These are phyloP conservation scores for Lepidochrysops patricia DNA, from an alignment of 2,888 invertebrate species.

Conservation along the genomic window DNA sequence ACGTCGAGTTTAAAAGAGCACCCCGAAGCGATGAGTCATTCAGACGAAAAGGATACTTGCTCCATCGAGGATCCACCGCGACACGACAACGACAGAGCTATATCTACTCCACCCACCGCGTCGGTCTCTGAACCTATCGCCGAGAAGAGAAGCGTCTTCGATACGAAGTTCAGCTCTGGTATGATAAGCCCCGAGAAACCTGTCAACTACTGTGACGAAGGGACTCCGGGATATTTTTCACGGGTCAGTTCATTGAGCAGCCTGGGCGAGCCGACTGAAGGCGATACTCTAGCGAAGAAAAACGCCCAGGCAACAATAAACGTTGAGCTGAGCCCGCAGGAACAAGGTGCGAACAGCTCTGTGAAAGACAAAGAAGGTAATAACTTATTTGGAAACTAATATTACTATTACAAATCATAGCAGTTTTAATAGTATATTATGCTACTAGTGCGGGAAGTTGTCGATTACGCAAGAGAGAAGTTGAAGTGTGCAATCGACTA, in stretches of 20 bases:
- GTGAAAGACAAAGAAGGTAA: slow-evolving; percentile 65
- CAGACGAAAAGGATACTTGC: slow-evolving; percentile 66
- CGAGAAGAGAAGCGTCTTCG: slow-evolving; percentile 52
- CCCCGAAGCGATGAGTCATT: slow-evolving; percentile 64
- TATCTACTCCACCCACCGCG: slow-evolving; percentile 42
- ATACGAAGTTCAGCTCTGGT: slow-evolving; percentile 77
- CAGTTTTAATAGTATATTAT: no score
- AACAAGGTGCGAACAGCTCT: slow-evolving; percentile 42
- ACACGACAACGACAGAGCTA: slow-evolving; percentile 61
- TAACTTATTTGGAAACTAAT: neutral
- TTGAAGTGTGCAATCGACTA: no score
- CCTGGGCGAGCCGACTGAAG: slow-evolving; percentile 69
- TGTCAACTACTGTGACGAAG: slow-evolving; percentile 89
- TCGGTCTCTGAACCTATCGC: slow-evolving; percentile 34
- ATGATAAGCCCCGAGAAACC: slow-evolving; percentile 86
- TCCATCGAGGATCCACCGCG: slow-evolving; percentile 63
- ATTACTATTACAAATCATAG: no score
- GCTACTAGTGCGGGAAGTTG: no score
- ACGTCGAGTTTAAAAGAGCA: slow-evolving; percentile 50
- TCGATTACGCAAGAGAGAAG: no score
- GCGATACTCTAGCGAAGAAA: slow-evolving; percentile 57
- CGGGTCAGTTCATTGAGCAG: slow-evolving; percentile 77
- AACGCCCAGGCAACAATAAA: slow-evolving; percentile 63
- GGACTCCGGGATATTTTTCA: slow-evolving; percentile 87
- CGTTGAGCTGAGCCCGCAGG: slow-evolving; percentile 46